Evolutionary conservation across 1,140 invertebrate species (phyloP), one percentile per base, ranked within the genome.

Genomic region (Drosophila yakuba): DNA sequence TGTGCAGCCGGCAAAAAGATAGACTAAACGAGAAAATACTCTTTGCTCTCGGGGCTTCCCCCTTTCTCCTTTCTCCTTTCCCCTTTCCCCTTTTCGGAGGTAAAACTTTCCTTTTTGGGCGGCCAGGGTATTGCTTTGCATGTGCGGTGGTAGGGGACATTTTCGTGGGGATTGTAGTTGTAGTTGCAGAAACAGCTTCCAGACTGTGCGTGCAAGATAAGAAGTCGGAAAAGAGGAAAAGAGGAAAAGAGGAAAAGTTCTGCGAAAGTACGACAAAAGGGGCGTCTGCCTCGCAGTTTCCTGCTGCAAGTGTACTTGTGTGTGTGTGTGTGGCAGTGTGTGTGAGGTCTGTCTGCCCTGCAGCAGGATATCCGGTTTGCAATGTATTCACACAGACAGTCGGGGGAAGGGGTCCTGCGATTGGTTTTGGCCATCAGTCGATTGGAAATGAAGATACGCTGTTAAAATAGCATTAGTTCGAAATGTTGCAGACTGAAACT

Each of bases 291-390:
- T 41, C 35, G 35, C 48, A 79, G 71, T 60, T 66, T 72, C 72
- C 28, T 25, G 62, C 38, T 85, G 80, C 81, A 85, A 43, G 60
- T 35, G 28, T 35, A 51, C 28, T 50, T 50, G 4, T 28, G 48
- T 35, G 17, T 28, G 48, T 35, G 17, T 17, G 32, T 32, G 28
- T 32, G 5, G 25, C 25, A 6, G 28, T 7, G 23, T 48, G 28
- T 51, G 48, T 32, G 32, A 52, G 54, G 38, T 50, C 44, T 72
- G 82, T 88, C 82, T 86, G 83, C 73, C 62, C 39, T 73, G 83
- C 76, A 89, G 76, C 84, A 80, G 83, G 84, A 88, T 89, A 84
- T 89, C 83, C 83, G 83, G 73, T 89, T 83, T 68, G 73, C 47
- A 86, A 74, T 76, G 74, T 48, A 86, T 61, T 32, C 25, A 23